Evolutionary conservation across 2,113 vertebrate genomes (phyloP).

Genomic region (Urocitellus parryii): DNA sequence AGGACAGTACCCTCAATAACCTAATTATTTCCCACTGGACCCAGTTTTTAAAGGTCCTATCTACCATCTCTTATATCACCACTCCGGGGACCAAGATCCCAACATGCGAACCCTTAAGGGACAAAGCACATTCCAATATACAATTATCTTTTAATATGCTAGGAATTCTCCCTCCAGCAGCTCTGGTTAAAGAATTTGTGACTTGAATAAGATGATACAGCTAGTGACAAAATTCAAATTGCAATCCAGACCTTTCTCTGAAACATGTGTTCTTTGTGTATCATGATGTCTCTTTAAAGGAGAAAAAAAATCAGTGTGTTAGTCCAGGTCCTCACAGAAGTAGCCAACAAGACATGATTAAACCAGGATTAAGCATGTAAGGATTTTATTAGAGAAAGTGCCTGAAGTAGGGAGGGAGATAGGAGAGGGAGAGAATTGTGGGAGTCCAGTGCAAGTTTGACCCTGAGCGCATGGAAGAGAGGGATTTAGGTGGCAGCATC

Average conservation of each 20-base stretch:
- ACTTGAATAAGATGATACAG: neutral
- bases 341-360: neutral
- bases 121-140: neutral
- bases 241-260: neutral
- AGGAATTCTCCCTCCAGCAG: neutral
- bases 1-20: too few relatives aligned
- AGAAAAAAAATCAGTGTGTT: neutral
- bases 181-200: neutral
- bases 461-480: too few relatives aligned
- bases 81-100: too few relatives aligned
- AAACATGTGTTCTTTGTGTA: neutral
- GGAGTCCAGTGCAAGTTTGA: neutral
- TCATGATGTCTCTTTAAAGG: neutral
- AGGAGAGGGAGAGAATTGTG: neutral
- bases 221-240: too few relatives aligned
- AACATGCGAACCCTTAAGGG: too few relatives aligned
- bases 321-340: neutral
- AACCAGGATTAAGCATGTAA: neutral
- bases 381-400: neutral
- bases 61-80: too few relatives aligned
- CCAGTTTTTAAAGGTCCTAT: too few relatives aligned
- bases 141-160: neutral
- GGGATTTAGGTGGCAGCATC: too few relatives aligned
- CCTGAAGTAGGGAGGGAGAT: neutral
- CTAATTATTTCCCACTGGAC: too few relatives aligned